Base-by-base conservation (phyloP, 2,797 vertebrate genomes). In the Parambassis ranga region DNA sequence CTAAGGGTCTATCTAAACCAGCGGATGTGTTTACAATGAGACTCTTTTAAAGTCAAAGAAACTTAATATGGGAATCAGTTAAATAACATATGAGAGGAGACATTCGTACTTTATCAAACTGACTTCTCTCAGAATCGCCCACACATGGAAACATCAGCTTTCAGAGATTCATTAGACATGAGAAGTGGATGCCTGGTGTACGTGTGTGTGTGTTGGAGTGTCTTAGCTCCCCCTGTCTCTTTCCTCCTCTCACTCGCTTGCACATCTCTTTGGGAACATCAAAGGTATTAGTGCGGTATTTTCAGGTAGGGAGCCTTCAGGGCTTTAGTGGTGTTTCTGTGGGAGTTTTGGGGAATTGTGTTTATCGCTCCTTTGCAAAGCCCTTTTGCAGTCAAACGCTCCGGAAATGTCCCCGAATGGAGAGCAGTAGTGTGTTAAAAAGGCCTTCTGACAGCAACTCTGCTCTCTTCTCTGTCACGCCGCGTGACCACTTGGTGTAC, bases 401-500 rank as follows among this genome's bases (percentile, higher is more conserved):
- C 64, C 56, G 15, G 18, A 78, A 84, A 77, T 79, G 82, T 86
- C 77, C 80, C 72, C 64, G n/a, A 84, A 75, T 23, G 30, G 73
- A 70, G 84, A 68, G 83, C 86, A 87, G 79, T 83, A 79, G 84
- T 74, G 87, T 90, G 87, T 89, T 84, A 84, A 86, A 86, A 86
- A 85, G 79, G 59, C 65, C 83, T 85, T 88, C 77, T 88, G 88
- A 90, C 88, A 90, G 86, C 75, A 47, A 60, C 85, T 80, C 66
- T 81, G 82, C 85, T 86, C 79, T 66, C 84, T 79, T 71, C 65
- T 81, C 86, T 79, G 80, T 89, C 79, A 82, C 66, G 53, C 82
- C 66, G 79, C 77, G 71, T 88, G 87, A 80, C 85, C 69, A 46
- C 85, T 83, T 50, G 82, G 77, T 89, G 83, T 87, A 75, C 33